Base-by-base conservation (phyloP, 1,140 invertebrate genomes). In the Formica selysi region DNA sequence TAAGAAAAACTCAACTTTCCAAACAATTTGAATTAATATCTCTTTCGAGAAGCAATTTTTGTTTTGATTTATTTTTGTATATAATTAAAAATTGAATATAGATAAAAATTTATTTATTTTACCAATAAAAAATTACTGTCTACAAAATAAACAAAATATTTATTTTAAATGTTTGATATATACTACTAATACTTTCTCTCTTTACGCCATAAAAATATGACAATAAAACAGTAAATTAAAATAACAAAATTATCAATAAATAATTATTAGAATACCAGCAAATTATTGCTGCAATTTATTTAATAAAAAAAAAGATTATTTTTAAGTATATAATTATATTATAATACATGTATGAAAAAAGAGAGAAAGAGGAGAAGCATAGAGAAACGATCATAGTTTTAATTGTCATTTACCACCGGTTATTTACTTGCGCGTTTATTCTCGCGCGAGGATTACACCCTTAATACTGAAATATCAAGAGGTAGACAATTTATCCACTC, bases 401-500 rank as follows among this genome's bases (percentile, higher is more conserved):
- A 13, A 22, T 64, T 36, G 16, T 62, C 19, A 76, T 32, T 16
- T n/a, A 26, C 7, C n/a, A 48, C 3, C 22, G 41, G 19, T 78
- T 65, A 78, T 78, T 51, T 62, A 78, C 59, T 67, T 36, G 61
- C 1, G 32, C 41, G 62, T 29, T 79, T 79, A 79, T 51, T 68
- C 44, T 36, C n/a, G 0, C 1, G 13, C n/a, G 4, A 36, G 65
- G 44, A 54, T 68, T 68, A 68, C 67, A 51, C 61, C 7, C 41
- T 67, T 79, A 78, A 78, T 78, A 67, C 76, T 26, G 8, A 10
- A 54, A 51, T 29, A 36, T 13, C 6, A 44, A 38, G 32, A 68
- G 44, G 32, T 38, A 79, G n/a, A 79, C 62, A 79, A 79, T 79
- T 79, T 51, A 44, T 79, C 44, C 76, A 68, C 76, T 68, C 76